A percentile compares a stretch with the other conserved stretches of the same genome.
Evolutionary conservation across 2,113 vertebrate genomes (phyloP).

Genomic region (Aramus guarauna): DNA sequence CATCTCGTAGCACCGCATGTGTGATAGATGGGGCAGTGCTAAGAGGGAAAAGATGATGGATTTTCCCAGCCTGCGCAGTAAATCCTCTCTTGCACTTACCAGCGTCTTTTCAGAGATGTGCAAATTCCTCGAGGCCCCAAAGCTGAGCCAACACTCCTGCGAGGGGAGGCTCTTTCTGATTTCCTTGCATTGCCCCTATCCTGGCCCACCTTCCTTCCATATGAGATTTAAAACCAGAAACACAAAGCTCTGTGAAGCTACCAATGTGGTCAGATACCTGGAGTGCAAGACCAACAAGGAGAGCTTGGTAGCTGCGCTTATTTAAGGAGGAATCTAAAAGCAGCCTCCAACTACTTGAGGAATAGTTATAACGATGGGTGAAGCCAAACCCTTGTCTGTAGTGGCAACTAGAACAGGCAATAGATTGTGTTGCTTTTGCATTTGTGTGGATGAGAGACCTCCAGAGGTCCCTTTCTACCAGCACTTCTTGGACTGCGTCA

Average conservation of each 20-base stretch:
- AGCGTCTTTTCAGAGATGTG: not conserved
- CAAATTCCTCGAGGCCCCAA: not conserved
- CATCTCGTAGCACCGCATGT: not conserved
- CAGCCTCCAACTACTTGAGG: not conserved
- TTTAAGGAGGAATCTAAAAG: not conserved
- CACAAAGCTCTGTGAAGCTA: not conserved
- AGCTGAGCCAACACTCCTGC: not conserved
- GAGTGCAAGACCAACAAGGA: not conserved
- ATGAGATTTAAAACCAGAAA: not conserved
- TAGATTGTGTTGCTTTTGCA: not conserved
- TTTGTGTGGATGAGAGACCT: not conserved
- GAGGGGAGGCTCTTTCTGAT: not conserved
- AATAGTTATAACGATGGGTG: not conserved
- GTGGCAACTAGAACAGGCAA: not conserved
- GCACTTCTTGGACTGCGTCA: not conserved
- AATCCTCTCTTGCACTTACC: not conserved
- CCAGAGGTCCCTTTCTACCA: not conserved
- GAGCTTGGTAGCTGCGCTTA: not conserved
- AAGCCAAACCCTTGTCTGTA: not conserved
- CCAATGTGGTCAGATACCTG: not conserved
- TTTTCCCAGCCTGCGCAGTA: slow-evolving; percentile 1
- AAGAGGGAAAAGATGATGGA: not conserved
- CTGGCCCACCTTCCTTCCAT: not conserved
- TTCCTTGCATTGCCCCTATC: not conserved
- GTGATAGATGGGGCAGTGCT: not conserved